Conservation (phyloP, 2,797 vertebrate species). For the Lindbergichthys nudifrons region DNA sequence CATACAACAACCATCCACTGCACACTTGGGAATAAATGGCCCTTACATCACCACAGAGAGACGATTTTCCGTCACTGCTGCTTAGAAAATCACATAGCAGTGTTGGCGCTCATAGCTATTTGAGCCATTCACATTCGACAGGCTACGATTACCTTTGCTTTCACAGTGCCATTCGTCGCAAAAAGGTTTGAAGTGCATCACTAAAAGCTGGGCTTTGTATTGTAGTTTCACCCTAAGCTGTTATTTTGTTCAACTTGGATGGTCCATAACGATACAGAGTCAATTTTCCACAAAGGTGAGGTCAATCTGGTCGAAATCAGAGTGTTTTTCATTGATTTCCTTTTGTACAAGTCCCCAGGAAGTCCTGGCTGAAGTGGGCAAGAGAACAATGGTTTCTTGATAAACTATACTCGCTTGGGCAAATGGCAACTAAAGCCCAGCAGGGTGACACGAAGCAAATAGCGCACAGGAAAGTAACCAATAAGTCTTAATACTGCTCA, state of each 20-base stretch:
- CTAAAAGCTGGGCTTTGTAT: conserved; percentile 5
- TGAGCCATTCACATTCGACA: not conserved
- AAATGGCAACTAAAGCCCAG: conserved; percentile 23
- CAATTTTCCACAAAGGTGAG: conserved; percentile 12
- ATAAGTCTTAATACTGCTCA: conserved; percentile 7
- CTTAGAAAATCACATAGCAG: conserved; percentile 5
- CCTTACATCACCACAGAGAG: conserved; percentile 46
- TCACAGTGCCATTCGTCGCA: conserved; percentile 8
- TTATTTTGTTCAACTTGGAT: conserved; percentile 24
- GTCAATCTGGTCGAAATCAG: conserved; percentile 18
- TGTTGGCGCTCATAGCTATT: not conserved
- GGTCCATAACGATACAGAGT: not conserved
- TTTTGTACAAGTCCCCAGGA: conserved; percentile 39
- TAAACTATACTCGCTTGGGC: conserved; percentile 24
- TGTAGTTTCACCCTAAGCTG: not conserved
- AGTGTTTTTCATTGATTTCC: conserved; percentile 57
- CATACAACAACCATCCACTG: conserved; percentile 26
- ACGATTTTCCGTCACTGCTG: conserved; percentile 30
- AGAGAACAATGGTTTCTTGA: conserved; percentile 60
- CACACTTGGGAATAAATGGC: conserved; percentile 43
- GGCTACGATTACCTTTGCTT: conserved; percentile 8
- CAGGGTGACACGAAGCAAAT: conserved; percentile 20
- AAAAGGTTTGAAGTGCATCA: conserved; percentile 11
- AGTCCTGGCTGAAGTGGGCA: conserved; percentile 24
- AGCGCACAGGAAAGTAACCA: conserved; percentile 29